Base-by-base conservation (phyloP, 2,888 invertebrate species). In the Yponomeuta cagnagella region DNA sequence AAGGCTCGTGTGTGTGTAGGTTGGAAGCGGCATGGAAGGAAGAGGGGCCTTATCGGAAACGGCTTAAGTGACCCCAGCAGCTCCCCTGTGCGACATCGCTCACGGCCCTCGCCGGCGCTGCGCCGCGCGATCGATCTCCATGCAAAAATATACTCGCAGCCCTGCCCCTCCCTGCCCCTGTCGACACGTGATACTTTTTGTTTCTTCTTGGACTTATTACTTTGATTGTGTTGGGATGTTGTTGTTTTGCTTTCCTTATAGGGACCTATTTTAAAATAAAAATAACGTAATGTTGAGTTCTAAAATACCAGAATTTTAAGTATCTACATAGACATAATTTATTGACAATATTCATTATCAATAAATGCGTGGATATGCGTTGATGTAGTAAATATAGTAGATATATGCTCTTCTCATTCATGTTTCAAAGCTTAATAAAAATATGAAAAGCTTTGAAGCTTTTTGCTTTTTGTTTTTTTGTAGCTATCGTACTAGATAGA, bases 1-100 rank as follows among this genome's bases (percentile, higher is more conserved):
- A 43, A 43, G 8, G 43, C 5, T 58, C 52, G 52, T 58, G 52
- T 15, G 15, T 58, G 12, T 15, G 52, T 58, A 58, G 52, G 15
- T 58, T 58, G 3, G 15, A 58, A 15, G 52, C 15, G 15, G 52
- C 52, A 58, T 5, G 15, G 12, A 1, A 15, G 52, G 52, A 58
- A 58, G 52, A 68, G 87, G 88, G 88, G 89, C 82, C 90, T 92
- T 92, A 93, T 93, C 93, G 92, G 89, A 92, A 91, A 92, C 89
- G 92, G 92, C 92, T 93, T 93, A 92, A 86, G 85, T 87, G 88
- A 87, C 90, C 90, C 89, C 90, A 89, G 86, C 88, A 88, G 87
- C 90, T 89, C 90, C 90, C 90, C 85, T 84, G 87, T 84, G 90
- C 87, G 89, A 90, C 91, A 87, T 87, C 73, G 72, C 73, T 75